These are phyloP conservation scores for Lepus timidus DNA, from an alignment of 2,113 vertebrate species.

Conservation along the genomic window DNA sequence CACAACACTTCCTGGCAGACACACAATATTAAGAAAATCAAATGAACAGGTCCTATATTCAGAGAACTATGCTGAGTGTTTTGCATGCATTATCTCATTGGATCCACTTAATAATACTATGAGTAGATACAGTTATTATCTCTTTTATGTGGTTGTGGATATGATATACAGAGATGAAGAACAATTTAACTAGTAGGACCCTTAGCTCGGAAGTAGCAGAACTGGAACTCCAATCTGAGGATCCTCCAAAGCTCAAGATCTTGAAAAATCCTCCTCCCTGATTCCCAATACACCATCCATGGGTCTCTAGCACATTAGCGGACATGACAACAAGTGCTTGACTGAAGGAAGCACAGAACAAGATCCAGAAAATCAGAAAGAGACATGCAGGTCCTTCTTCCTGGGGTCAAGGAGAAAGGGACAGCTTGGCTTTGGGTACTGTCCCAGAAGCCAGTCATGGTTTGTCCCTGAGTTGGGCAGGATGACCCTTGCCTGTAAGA, in stretches of 20 bases:
- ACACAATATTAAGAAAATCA: background rate
- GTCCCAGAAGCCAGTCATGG: too few species aligned
- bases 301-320: background rate
- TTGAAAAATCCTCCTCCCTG: background rate
- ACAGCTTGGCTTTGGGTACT: background rate
- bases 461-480: background rate
- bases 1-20: background rate
- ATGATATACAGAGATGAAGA: background rate
- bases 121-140: background rate
- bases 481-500: background rate
- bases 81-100: background rate
- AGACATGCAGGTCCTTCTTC: background rate
- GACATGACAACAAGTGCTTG: background rate
- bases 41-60: background rate
- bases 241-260: background rate
- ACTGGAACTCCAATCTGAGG: background rate
- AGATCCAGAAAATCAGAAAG: background rate
- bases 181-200: background rate
- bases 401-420: background rate
- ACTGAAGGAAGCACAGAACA: background rate
- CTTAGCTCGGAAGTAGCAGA: background rate
- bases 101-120: background rate
- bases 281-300: background rate
- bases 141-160: background rate
- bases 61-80: background rate